A percentile compares a stretch with the other conserved stretches of the same genome.
Conservation (phyloP, 2,113 vertebrate species). For the Cynopterus brachyotis region DNA sequence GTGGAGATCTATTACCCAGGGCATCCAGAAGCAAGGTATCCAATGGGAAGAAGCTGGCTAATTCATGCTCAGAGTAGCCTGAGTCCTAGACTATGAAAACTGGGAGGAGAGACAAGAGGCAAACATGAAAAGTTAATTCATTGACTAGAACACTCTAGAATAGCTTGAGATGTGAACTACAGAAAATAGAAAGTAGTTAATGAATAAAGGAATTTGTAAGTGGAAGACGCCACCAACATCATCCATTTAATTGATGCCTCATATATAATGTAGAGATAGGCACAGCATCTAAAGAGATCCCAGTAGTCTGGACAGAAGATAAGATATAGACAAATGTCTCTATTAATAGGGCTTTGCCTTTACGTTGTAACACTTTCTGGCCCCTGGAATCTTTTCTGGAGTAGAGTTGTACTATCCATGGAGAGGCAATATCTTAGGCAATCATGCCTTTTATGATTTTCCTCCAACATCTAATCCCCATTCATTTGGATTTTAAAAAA, state of each 20-base stretch:
- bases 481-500: constrained; percentile 41
- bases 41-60: not conserved
- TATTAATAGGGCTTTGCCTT: not conserved
- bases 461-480: constrained; percentile 4
- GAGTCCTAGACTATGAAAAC: not conserved
- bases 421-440: not conserved
- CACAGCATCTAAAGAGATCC: not conserved
- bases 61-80: not conserved
- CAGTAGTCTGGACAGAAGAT: not conserved
- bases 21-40: not conserved
- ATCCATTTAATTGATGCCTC: not conserved
- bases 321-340: not conserved
- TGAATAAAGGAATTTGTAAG: not conserved
- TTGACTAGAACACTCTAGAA: not conserved
- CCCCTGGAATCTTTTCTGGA: not conserved
- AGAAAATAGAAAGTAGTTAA: not conserved
- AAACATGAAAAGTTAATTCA: not conserved
- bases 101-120: not conserved
- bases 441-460: constrained; percentile 44
- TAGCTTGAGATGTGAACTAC: not conserved
- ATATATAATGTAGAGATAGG: not conserved
- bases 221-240: not conserved
- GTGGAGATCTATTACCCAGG: not conserved
- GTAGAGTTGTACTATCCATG: not conserved
- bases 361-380: not conserved